These are phyloP conservation scores for Thamnaconus septentrionalis DNA, from an alignment of 2,113 vertebrate species.

Conservation along the genomic window DNA sequence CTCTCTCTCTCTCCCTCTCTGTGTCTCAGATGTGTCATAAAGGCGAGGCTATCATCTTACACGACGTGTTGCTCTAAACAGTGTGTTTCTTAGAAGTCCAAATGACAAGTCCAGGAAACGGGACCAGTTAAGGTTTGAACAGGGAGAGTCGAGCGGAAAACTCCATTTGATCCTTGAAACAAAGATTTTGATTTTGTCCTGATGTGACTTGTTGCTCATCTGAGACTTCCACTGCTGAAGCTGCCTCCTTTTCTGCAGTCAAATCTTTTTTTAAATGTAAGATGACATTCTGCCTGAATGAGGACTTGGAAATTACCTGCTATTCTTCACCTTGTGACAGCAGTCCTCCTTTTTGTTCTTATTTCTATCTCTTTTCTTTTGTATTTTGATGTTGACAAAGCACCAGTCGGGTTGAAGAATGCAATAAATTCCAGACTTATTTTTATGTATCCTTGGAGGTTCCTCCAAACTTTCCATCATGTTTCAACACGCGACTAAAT, in stretches of 20 bases:
- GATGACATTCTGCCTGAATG: neutral
- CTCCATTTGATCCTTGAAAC: neutral
- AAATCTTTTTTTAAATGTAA: too few relatives aligned
- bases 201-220: neutral
- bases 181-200: neutral
- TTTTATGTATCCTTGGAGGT: neutral
- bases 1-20: neutral
- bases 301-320: neutral
- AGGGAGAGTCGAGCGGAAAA: neutral
- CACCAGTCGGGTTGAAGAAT: neutral
- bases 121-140: neutral
- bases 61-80: neutral
- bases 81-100: neutral
- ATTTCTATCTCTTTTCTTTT: neutral
- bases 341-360: neutral
- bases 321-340: neutral
- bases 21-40: neutral
- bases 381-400: neutral
- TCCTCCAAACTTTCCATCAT: neutral
- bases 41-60: neutral
- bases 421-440: neutral
- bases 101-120: neutral
- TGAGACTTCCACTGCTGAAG: slow-evolving; percentile 1
- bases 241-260: neutral
- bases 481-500: too few relatives aligned